Base-by-base conservation (phyloP, 2,797 vertebrate genomes). In the Catostomus latipinnis region DNA sequence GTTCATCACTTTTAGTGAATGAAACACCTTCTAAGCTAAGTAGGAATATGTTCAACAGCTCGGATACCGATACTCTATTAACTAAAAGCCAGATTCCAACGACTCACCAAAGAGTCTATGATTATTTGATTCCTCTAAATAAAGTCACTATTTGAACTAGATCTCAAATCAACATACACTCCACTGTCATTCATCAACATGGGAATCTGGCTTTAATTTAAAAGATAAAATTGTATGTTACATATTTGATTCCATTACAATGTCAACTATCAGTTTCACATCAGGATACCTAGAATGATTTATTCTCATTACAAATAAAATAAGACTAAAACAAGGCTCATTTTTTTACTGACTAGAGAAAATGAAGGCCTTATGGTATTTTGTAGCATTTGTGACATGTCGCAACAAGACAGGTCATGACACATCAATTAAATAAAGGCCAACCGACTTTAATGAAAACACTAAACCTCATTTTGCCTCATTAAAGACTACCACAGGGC, bases 391-490 rank as follows among this genome's bases (percentile, higher is more conserved):
- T 34, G n/a, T 65, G 22, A 46, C 50, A 56, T 54, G 60, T 45
- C 46, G 34, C 10, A 65, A 73, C 13, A n/a, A 52, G 46, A 57
- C 46, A 57, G 76, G 52, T 63, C 77, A 56, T 9, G 43, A 63
- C 43, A 18, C 74, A 11, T 62, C 52, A 73, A 60, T 77, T 62
- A 70, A 69, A 84, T 78, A 78, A 54, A 66, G 34, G 34, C 34
- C 2, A 3, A 34, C 68, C 62, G 76, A 71, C 52, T 68, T 84
- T 78, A 82, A 54, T 72, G 22, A 76, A 76, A 66, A 49, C 74
- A 58, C 43, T 65, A 76, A 58, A 68, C n/a, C 11, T 50, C 43
- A 71, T 81, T 81, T 69, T 49, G 14, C 65, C 60, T 65, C 10
- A 14, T 50, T 61, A 54, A 65, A 66, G 50, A 34, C 61, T 8